Conservation (phyloP, 2,888 invertebrate genomes). For the Dioctria linearis region DNA sequence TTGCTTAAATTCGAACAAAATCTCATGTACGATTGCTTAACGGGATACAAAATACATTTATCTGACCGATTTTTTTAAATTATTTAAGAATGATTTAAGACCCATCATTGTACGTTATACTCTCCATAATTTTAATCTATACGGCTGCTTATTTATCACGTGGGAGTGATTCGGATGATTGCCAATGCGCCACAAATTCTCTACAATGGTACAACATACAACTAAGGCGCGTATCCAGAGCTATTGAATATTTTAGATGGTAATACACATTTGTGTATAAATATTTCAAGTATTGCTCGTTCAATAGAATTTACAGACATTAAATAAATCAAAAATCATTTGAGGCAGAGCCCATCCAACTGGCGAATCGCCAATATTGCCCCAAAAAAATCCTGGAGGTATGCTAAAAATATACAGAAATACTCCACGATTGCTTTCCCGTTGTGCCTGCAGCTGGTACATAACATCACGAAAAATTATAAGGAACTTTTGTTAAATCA, state of each 20-base stretch:
- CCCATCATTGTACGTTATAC: no score
- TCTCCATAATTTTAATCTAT: no score
- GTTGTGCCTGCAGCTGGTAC: neutral
- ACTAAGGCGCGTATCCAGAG: neutral
- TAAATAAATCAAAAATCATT: constrained; percentile 31
- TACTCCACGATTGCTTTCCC: constrained; percentile 16
- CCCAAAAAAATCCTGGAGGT: neutral
- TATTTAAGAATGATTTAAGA: no score
- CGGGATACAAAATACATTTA: no score
- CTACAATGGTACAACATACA: no score
- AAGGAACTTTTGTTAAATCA: constrained; percentile 26
- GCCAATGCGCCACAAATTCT: no score
- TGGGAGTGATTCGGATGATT: no score
- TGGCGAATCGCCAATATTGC: constrained; percentile 15
- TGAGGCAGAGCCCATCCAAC: neutral
- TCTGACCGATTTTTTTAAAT: no score
- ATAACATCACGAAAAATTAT: neutral
- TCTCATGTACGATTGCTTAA: no score
- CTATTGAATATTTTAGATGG: neutral
- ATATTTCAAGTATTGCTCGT: constrained; percentile 20
- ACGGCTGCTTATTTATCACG: no score
- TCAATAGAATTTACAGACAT: neutral
- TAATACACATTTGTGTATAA: neutral
- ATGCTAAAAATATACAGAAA: constrained; percentile 19
- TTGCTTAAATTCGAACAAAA: no score